Base-by-base conservation (phyloP, 2,888 invertebrate genomes). In the Metellina segmentata region DNA sequence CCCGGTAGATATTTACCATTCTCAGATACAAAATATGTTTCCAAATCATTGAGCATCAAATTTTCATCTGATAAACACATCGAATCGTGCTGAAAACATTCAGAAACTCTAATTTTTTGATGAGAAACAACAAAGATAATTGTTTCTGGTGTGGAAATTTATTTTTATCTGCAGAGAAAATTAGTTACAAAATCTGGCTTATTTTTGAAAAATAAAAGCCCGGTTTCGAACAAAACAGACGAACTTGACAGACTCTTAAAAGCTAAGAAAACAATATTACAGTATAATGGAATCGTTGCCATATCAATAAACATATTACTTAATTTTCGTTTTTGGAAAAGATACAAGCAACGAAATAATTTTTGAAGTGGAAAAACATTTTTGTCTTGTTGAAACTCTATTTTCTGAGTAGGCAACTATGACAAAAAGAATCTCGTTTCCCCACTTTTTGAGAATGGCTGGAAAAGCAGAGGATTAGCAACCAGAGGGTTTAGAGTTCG, bases 231-330 rank as follows among this genome's bases (percentile, higher is more conserved):
- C n/a, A 7, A 20, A n/a, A 34, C 16, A 16, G 61, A 71, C 52
- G 53, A 75, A 51, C 72, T 52, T 88, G 74, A 74, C 81, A 85
- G 77, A 82, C 61, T 70, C 51, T 69, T 81, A 49, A 19, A 72
- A 53, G 90, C 74, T 75, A 85, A 69, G 90, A 90, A 90, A 90
- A 90, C 90, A 90, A 90, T 81, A 90, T 86, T 90, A 90, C 81
- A 90, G 75, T 61, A 61, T 48, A 34, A n/a, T 74, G 7, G 13
- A 20, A 13, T 7, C 75, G 74, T 74, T 85, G 90, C 90, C 90
- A 90, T 8, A 77, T 70, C 48, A 20, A 48, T 19, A 19, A 81
- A 81, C 7, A n/a, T 81, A 53, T 0, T 77, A 49, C 7, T 77
- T 34, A 77, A 34, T n/a, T 0, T 48, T 77, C 34, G 34, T 34